Evolutionary conservation across 1,140 invertebrate species (phyloP).

Genomic region (Caligus rogercresseyi): DNA sequence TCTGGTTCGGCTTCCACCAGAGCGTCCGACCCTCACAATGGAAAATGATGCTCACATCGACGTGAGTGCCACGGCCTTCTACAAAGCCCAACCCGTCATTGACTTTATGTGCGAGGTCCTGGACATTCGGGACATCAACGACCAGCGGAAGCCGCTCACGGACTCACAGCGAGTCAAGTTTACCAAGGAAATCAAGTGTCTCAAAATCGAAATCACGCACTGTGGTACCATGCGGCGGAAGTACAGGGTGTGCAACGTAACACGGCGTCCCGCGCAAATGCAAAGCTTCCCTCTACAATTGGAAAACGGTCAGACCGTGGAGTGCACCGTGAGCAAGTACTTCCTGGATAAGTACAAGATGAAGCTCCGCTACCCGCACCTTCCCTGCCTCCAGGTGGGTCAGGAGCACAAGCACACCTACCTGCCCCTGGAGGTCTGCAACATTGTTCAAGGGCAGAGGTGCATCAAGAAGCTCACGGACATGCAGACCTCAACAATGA

Average conservation of each 20-base stretch:
- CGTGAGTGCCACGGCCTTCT: conserved; percentile 98
- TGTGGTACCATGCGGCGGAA: conserved; percentile 96
- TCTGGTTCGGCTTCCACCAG: conserved; percentile 99
- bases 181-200: conserved; percentile 97
- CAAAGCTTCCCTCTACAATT: conserved; percentile 98
- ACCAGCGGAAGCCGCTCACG: conserved; percentile 82
- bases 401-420: conserved; percentile 99
- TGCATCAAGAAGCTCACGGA: conserved; percentile 99
- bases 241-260: conserved; percentile 97
- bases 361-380: conserved; percentile 87
- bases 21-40: conserved; percentile 96
- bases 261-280: conserved; percentile 91
- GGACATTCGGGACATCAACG: conserved; percentile 90
- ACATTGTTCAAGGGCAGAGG: conserved; percentile 94
- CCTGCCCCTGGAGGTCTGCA: conserved; percentile 90
- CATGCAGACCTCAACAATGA: conserved; percentile 99
- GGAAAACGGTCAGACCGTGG: conserved; percentile 97
- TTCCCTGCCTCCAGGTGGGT: conserved; percentile 96
- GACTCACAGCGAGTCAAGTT: conserved; percentile 99
- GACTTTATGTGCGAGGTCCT: conserved; percentile 99
- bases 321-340: conserved; percentile 99
- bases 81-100: conserved; percentile 98
- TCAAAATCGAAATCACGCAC: conserved; percentile 83
- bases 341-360: conserved; percentile 99
- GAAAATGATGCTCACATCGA: conserved; percentile 99